A percentile compares a stretch with the other conserved stretches of the same genome.
These are phyloP conservation scores for Meiosimyza decipiens DNA, from an alignment of 2,888 invertebrate genomes.

Conservation along the genomic window DNA sequence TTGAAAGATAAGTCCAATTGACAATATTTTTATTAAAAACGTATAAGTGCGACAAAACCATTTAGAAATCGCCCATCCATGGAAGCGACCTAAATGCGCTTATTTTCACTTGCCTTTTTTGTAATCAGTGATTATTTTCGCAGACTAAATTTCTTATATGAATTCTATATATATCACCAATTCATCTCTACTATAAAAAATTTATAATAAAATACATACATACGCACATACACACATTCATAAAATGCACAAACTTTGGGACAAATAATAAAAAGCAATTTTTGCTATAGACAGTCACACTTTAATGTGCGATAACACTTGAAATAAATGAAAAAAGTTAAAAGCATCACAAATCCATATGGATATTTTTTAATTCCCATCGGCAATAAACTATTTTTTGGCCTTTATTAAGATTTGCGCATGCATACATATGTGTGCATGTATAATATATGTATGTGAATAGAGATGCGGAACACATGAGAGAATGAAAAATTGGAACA, in stretches of 20 bases:
- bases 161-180: too few relatives aligned
- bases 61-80: too few relatives aligned
- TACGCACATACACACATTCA: constrained; percentile 11
- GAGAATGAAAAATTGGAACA: neutral
- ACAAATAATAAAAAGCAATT: neutral
- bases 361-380: constrained; percentile 29
- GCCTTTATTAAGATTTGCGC: constrained; percentile 24
- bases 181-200: too few relatives aligned
- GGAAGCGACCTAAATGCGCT: too few relatives aligned
- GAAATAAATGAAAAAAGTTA: constrained; percentile 4
- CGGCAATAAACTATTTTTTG: constrained; percentile 36
- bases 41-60: too few relatives aligned
- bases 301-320: neutral
- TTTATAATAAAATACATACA: neutral
- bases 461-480: too few relatives aligned
- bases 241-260: neutral
- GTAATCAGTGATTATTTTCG: too few relatives aligned
- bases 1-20: too few relatives aligned
- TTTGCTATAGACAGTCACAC: neutral
- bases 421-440: neutral
- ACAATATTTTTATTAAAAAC: too few relatives aligned
- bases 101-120: too few relatives aligned
- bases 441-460: too few relatives aligned
- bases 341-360: constrained; percentile 17
- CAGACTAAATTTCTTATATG: too few relatives aligned